Percentiles rank a stretch among this genome's conserved stretches.
Conservation (phyloP, 1,140 invertebrate species). For the Antheraea mylitta region DNA sequence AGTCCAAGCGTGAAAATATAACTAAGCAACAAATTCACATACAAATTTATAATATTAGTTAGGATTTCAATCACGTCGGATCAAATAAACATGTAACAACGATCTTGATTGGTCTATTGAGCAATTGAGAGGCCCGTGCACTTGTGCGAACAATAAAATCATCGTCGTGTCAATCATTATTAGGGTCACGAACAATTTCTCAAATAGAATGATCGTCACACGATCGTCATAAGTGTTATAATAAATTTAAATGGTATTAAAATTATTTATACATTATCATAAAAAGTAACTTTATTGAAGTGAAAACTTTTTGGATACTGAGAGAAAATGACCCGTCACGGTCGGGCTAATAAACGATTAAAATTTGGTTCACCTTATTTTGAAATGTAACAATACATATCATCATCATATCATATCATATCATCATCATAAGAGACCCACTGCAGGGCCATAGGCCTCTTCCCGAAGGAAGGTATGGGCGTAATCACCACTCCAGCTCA, state of each 20-base stretch:
- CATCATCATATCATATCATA: no score
- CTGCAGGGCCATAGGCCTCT: no score
- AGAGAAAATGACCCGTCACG: no score
- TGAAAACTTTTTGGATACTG: no score
- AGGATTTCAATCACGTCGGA: neutral
- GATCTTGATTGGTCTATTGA: conserved; percentile 21
- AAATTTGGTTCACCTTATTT: no score
- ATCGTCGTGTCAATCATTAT: conserved; percentile 11
- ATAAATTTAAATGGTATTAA: neutral
- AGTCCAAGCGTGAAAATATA: no score
- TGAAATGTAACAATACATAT: no score
- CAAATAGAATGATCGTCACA: conserved; percentile 12
- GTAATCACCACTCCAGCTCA: no score
- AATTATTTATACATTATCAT: neutral
- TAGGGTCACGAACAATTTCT: conserved; percentile 23
- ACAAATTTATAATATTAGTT: neutral
- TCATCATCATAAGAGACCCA: no score
- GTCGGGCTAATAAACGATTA: no score
- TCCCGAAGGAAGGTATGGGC: no score
- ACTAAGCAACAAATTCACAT: neutral
- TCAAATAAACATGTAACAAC: neutral
- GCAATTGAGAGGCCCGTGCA: conserved; percentile 16
- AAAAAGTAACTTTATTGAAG: neutral
- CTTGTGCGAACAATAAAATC: conserved; percentile 21
- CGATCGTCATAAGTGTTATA: neutral